Percentiles rank a stretch among this genome's conserved stretches.
phyloP scores from a whole-genome alignment of 2,113 vertebrate genomes.

The Xiphias gladius region DNA sequence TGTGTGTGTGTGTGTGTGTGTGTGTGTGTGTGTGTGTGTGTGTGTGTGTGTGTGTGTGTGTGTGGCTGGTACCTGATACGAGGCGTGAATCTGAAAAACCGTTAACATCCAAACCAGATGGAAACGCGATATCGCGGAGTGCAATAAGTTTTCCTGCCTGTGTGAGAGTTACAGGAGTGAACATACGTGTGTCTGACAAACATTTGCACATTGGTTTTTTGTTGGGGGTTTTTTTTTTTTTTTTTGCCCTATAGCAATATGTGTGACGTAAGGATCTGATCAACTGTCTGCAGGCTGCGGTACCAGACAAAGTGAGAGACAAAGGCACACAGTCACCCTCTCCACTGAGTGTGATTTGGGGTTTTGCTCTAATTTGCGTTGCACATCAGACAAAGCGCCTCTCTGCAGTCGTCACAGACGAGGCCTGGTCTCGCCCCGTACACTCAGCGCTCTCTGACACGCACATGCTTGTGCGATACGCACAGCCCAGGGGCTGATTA shows the following conservation, averaged over 20 bases:
- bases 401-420: constrained; percentile 5
- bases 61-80: constrained; percentile 19
- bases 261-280: constrained; percentile 5
- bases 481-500: constrained; percentile 75
- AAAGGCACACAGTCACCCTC: constrained; percentile 37
- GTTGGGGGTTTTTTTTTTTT: neutral
- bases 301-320: constrained; percentile 25
- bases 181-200: neutral
- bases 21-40: neutral
- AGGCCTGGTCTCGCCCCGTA: constrained; percentile 53
- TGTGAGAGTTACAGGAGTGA: constrained; percentile 7
- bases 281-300: constrained; percentile 7
- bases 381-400: constrained; percentile 32
- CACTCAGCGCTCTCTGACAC: constrained; percentile 49
- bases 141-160: neutral
- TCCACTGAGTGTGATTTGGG: neutral
- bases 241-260: neutral
- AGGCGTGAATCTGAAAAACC: constrained; percentile 32
- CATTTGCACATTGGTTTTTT: neutral
- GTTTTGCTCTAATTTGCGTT: constrained; percentile 22
- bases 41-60: neutral
- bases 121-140: neutral
- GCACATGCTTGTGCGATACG: constrained; percentile 64
- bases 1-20: neutral
- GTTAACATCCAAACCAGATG: constrained; percentile 51